Evolutionary conservation across 64 coral and sea anemone species (phyloP).

Genomic region (Anthopleura sola): DNA sequence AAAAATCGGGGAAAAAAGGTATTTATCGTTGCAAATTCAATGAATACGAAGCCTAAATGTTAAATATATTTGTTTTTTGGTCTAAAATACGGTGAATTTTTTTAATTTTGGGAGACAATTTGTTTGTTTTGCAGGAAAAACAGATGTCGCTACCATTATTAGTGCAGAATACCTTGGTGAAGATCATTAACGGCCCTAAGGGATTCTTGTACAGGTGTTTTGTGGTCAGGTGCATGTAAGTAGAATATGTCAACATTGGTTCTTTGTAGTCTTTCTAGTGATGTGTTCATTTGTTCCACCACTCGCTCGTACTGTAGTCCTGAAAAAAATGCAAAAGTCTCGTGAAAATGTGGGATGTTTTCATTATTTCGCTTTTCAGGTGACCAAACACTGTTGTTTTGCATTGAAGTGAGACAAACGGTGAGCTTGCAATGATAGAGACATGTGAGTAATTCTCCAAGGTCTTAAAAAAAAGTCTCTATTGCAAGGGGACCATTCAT

Average conservation of each 20-base stretch:
- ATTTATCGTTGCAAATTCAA: background rate
- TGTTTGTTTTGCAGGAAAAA: background rate
- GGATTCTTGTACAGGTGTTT: conserved; percentile 81
- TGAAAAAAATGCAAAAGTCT: background rate
- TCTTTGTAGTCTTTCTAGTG: conserved; percentile 69
- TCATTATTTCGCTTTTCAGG: too few species aligned
- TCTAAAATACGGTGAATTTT: background rate
- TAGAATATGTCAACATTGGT: conserved; percentile 71
- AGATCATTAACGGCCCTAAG: conserved; percentile 77
- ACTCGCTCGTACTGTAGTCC: conserved; percentile 62
- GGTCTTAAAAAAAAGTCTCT: too few species aligned
- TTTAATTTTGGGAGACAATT: background rate
- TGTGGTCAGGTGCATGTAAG: conserved; percentile 85
- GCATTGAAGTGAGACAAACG: too few species aligned
- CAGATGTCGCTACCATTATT: background rate
- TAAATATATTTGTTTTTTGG: background rate
- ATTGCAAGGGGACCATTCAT: too few species aligned
- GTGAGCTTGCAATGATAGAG: too few species aligned
- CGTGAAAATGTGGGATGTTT: too few species aligned
- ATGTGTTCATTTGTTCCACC: conserved; percentile 55
- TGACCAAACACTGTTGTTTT: too few species aligned
- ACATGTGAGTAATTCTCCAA: too few species aligned
- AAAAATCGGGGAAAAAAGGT: background rate
- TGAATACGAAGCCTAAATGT: background rate
- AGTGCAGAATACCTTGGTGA: conserved; percentile 43